Base-by-base conservation (phyloP, 2,113 vertebrate genomes). In the Etheostoma cragini region DNA sequence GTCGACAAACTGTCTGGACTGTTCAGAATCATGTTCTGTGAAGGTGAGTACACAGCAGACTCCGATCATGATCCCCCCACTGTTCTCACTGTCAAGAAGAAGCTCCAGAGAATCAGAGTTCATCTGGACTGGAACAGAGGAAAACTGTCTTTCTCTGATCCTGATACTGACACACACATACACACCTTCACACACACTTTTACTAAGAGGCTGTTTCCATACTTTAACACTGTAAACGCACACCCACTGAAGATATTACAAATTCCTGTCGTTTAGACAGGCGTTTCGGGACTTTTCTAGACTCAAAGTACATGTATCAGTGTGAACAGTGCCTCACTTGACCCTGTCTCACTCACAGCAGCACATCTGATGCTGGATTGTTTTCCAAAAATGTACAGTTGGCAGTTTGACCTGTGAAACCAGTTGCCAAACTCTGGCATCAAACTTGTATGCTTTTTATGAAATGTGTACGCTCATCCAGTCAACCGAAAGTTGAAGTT, bases 11-110 rank as follows among this genome's bases (percentile, higher is more conserved):
- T 2, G 3, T 56, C 8, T 52, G 21, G 21, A 38, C 38, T 79
- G 56, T 67, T 49, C 16, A 72, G 76, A 72, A 42, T 84, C 0
- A 4, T 46, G 22, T 76, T 82, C 19, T 63, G 14, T n/a, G 15
- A 67, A 4, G 61, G 19, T 7, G 12, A 63, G 7, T 84, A 79
- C 56, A 38, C 30, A 22, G 78, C 69, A 13, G 13, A 50, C 30
- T 45, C 66, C 0, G 1, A 21, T 49, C 1, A 19, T 30, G 24
- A 11, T 8, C 6, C 0, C 11, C 1, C 24, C 6, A 14, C 16
- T 8, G 54, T 15, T 19, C 65, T 87, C 13, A 8, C 30, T 16
- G 15, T 78, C 7, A 60, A 72, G 60, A 70, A 53, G 74, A 78
- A 30, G 17, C 26, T 72, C 33, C 30, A 54, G 17, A 60, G 42